Percentiles rank a stretch among this genome's conserved stretches.
These are phyloP conservation scores for Virgularia gustaviana DNA, from an alignment of 92 coral and sea anemone genomes.

Conservation along the genomic window DNA sequence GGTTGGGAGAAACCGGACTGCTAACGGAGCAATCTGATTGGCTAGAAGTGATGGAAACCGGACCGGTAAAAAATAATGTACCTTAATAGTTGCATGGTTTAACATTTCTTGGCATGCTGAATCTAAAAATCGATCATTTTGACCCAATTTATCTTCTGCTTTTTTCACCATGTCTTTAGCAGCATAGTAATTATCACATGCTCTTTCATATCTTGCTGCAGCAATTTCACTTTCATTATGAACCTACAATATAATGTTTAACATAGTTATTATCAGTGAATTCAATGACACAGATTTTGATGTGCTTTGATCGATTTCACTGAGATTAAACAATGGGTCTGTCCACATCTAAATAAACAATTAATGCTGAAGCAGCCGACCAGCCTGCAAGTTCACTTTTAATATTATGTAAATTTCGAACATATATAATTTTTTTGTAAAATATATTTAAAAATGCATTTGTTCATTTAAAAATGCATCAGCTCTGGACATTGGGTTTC, in stretches of 20 bases:
- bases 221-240: slow-evolving; percentile 91
- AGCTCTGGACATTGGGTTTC: no score
- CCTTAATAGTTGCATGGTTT: slow-evolving; percentile 79
- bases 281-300: background rate
- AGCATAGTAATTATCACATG: slow-evolving; percentile 74
- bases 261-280: background rate
- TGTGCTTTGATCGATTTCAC: background rate
- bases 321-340: background rate
- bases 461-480: no score
- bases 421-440: no score
- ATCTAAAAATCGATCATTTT: slow-evolving; percentile 78
- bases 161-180: slow-evolving; percentile 79
- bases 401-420: no score
- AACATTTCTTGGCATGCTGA: slow-evolving; percentile 95
- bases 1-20: no score
- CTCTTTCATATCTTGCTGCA: slow-evolving; percentile 85
- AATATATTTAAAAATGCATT: no score
- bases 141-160: slow-evolving; percentile 81
- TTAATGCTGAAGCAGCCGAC: no score
- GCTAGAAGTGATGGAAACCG: no score
- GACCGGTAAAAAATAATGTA: slow-evolving; percentile 33
- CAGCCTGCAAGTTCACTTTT: no score
- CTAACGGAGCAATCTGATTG: no score
- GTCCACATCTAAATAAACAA: background rate
- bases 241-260: slow-evolving; percentile 44